Evolutionary conservation across 2,113 vertebrate species (phyloP), one percentile per base, ranked within the genome.

Genomic region (Dipodomys merriami): DNA sequence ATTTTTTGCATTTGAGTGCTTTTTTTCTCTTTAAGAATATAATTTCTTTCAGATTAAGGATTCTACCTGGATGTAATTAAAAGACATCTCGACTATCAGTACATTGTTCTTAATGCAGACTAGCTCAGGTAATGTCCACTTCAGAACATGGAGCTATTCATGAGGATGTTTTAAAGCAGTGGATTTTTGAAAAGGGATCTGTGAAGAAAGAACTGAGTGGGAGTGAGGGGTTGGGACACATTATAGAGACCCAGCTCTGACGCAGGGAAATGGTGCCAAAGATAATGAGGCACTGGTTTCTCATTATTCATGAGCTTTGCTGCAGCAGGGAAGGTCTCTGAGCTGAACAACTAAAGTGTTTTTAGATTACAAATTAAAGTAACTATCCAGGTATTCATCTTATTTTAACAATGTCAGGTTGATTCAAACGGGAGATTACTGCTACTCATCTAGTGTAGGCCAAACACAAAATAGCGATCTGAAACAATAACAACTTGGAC

Each of bases 21-120:
- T 95, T 81, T 91, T 93, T 20, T 78, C 57, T 79, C 67, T 84
- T 79, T 69, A 12, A 65, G 86, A 80, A 19, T 88, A 6, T n/a
- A 89, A 27, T 30, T 74, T 86, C 62, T 44, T 89, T 91, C 35
- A 90, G 88, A 80, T 13, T 30, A 91, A 27, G 22, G 9, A 85
- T 76, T 92, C 57, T 49, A 53, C 78, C 44, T 84, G 88, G 35
- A 76, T 53, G 8, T 72, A 44, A 80, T 92, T 92, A 80, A 90
- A 90, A 95, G 57, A 74, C 10, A 80, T 67, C 23, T 25, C 91
- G 81, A 83, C 29, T 79, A 49, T 81, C 33, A 27, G 80, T 78
- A 30, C 39, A 20, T 83, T 80, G 53, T 49, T 65, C 25, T 83
- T 62, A 67, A 22, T 33, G 53, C 12, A 86, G 82, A 67, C 12